Evolutionary conservation across 2,888 invertebrate species (phyloP).

Genomic region (Agrochola lota): DNA sequence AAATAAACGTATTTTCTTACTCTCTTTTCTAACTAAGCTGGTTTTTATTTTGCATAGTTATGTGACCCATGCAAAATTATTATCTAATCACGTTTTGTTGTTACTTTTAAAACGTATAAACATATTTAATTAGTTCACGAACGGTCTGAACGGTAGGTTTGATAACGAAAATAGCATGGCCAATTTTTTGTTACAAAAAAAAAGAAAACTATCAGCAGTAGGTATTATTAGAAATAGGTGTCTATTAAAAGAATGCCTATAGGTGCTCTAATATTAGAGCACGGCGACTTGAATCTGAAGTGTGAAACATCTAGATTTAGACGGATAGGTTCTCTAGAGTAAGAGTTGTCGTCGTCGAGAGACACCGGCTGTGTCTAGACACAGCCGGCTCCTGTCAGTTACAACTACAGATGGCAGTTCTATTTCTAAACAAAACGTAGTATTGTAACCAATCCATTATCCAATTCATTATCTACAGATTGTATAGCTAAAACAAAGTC

Average conservation of each 20-base stretch:
- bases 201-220: not conserved
- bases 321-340: not conserved
- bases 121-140: not conserved
- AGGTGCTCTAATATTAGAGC: conserved; percentile 25
- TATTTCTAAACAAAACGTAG: conserved; percentile 25
- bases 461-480: conserved; percentile 8
- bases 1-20: too few species aligned
- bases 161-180: not conserved
- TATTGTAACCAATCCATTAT: conserved; percentile 3
- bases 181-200: not conserved
- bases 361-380: not conserved
- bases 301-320: conserved; percentile 22
- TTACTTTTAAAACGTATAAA: not conserved
- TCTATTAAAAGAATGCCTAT: not conserved
- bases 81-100: not conserved
- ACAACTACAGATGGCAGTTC: not conserved
- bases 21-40: too few species aligned
- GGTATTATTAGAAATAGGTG: not conserved
- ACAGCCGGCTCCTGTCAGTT: conserved; percentile 25
- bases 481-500: not conserved
- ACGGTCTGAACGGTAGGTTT: not conserved
- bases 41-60: too few species aligned
- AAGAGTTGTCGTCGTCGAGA: too few species aligned
- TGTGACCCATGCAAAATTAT: not conserved
- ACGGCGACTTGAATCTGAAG: conserved; percentile 16